A percentile compares a stretch with the other conserved stretches of the same genome.
phyloP scores from a whole-genome alignment of 2,113 vertebrate species.

The Gadus macrocephalus region DNA sequence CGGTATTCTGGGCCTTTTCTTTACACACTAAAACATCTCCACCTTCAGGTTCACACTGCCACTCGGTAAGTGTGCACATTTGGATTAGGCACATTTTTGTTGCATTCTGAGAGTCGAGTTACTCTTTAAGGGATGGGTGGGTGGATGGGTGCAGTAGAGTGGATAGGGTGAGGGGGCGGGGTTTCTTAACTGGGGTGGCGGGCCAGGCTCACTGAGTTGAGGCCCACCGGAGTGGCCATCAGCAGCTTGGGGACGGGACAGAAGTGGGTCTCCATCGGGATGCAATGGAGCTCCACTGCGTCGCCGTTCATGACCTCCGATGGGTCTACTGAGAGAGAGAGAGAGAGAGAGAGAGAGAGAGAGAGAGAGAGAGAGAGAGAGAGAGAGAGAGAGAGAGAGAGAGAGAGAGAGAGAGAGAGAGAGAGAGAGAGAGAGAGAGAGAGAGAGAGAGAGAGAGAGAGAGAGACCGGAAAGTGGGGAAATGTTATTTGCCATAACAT shows the following conservation, averaged over 20 bases:
- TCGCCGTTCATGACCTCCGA: slow-evolving; percentile 86
- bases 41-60: slow-evolving; percentile 44
- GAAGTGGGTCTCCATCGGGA: slow-evolving; percentile 86
- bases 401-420: too few relatives aligned
- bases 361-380: too few relatives aligned
- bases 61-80: slow-evolving; percentile 51
- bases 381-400: too few relatives aligned
- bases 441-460: neutral
- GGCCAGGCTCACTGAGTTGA: slow-evolving; percentile 86
- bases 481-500: too few relatives aligned
- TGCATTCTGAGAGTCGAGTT: slow-evolving; percentile 55
- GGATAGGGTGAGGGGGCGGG: slow-evolving; percentile 40
- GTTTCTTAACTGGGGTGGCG: slow-evolving; percentile 84
- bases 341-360: too few relatives aligned
- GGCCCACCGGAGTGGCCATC: slow-evolving; percentile 77
- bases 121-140: slow-evolving; percentile 26
- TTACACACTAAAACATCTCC: slow-evolving; percentile 27
- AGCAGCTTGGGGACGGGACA: slow-evolving; percentile 77
- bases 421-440: slow-evolving; percentile 21
- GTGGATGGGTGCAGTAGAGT: slow-evolving; percentile 15
- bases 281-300: slow-evolving; percentile 80
- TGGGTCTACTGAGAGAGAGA: slow-evolving; percentile 75
- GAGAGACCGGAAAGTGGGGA: neutral
- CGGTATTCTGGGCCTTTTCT: slow-evolving; percentile 20
- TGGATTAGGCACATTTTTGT: slow-evolving; percentile 72